Evolutionary conservation across 2,888 invertebrate species (phyloP), one percentile per base, ranked within the genome.

Genomic region (Spisula subtruncata): DNA sequence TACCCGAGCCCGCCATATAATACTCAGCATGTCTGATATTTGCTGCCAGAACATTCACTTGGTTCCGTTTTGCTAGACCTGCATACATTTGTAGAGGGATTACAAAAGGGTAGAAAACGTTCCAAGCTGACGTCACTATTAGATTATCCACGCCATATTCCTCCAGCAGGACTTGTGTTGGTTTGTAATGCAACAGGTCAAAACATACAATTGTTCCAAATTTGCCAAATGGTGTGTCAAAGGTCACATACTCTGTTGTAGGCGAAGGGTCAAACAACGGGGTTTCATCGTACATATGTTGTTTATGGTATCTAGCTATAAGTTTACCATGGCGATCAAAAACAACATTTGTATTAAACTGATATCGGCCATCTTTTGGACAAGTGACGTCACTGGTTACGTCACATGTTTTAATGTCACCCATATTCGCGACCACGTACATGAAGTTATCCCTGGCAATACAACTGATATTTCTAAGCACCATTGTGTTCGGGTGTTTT

Each of bases 191-290:
- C 93, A 98, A 96, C 12, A 98, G 97, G 95, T 99, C 99, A 96
- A 98, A 98, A 96, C 98, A 98, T 83, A 98, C 98, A 95, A 98
- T 98, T 93, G 98, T 97, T 0, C 98, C 98, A 75, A 95, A 94
- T 20, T 89, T 91, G 12, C 95, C 95, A 83, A 94, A 95, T 0
- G 93, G 94, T 0, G 96, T 95, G 32, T 95, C 93, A 89, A 96
- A 96, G 1, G 80, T 90, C 1, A 84, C 71, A 35, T 91, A 86
- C 82, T 96, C 95, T n/a, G 54, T 41, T 10, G 66, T 79, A 0
- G 96, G 95, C 10, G 90, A 46, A 0, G 93, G 87, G 92, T 97
- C 97, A 92, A 97, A 97, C 14, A 97, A 83, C 5, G 96, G 96
- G 1, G 93, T 91, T 92, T 97, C 97, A 12, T 95, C 95, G 92